A percentile compares a stretch with the other conserved stretches of the same genome.
Evolutionary conservation across 1,140 invertebrate species (phyloP).

Genomic region (Teleopsis dalmanni): DNA sequence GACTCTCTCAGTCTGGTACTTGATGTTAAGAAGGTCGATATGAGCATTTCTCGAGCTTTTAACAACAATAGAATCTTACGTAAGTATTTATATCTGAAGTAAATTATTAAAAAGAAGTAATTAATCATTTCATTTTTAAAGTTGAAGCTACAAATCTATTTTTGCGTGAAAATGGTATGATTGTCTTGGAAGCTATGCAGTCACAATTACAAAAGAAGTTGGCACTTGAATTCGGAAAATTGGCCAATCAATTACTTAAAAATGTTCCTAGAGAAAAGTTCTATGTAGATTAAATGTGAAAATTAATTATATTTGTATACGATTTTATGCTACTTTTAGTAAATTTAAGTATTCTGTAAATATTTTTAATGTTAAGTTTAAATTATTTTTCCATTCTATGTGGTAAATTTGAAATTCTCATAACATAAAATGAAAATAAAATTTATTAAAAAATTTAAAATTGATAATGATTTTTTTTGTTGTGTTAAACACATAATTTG

Average conservation of each 20-base stretch:
- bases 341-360: no score
- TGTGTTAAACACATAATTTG: no score
- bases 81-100: constrained; percentile 44
- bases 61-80: constrained; percentile 64
- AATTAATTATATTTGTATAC: constrained; percentile 9
- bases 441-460: no score
- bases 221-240: constrained; percentile 53
- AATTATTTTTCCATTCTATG: no score
- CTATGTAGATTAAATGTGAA: constrained; percentile 39
- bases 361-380: no score
- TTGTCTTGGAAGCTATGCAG: constrained; percentile 62
- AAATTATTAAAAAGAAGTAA: neutral
- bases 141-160: constrained; percentile 67
- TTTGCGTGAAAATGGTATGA: constrained; percentile 59
- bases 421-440: no score
- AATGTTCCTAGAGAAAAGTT: constrained; percentile 56
- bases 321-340: no score
- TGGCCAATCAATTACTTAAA: constrained; percentile 58
- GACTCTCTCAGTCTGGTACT: constrained; percentile 57
- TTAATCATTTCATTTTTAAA: constrained; percentile 41
- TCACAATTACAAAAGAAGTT: constrained; percentile 60
- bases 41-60: constrained; percentile 60
- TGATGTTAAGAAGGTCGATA: constrained; percentile 55
- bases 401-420: no score
- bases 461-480: no score